These are phyloP conservation scores for Acronicta psi DNA, from an alignment of 2,888 invertebrate genomes.

Conservation along the genomic window DNA sequence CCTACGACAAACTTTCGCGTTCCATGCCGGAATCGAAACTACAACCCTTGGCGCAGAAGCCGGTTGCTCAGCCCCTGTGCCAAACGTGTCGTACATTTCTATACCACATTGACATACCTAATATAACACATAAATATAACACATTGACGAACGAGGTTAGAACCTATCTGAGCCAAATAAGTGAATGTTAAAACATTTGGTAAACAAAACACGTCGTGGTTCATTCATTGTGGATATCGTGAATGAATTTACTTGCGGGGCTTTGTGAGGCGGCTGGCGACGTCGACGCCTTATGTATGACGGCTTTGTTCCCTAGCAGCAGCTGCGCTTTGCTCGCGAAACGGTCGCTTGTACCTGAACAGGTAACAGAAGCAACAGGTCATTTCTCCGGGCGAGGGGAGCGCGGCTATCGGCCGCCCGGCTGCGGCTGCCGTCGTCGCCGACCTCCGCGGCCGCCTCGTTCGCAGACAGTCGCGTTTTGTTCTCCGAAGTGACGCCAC, in stretches of 20 bases:
- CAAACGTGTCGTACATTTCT: no score
- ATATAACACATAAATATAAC: background rate
- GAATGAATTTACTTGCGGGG: constrained; percentile 73
- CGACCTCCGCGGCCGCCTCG: constrained; percentile 27
- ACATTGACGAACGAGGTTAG: constrained; percentile 4
- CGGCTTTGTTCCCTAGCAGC: constrained; percentile 79
- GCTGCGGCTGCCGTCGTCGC: constrained; percentile 26
- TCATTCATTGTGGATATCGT: constrained; percentile 78
- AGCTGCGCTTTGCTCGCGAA: constrained; percentile 79
- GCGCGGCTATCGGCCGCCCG: constrained; percentile 65
- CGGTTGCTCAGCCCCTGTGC: no score
- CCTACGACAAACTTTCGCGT: no score
- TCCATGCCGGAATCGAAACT: no score
- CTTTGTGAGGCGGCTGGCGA: constrained; percentile 59
- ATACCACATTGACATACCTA: no score
- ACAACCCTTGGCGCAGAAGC: no score
- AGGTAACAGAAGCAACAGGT: constrained; percentile 88
- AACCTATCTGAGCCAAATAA: constrained; percentile 23
- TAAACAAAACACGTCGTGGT: constrained; percentile 77
- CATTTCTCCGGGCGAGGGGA: constrained; percentile 82
- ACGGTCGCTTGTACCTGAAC: constrained; percentile 83
- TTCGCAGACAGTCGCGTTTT: constrained; percentile 71
- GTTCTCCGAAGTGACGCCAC: constrained; percentile 61
- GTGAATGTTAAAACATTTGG: constrained; percentile 54
- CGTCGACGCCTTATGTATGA: constrained; percentile 73